Evolutionary conservation across 2,888 invertebrate species (phyloP), one percentile per base, ranked within the genome.

Genomic region (Isoperla grammatica): DNA sequence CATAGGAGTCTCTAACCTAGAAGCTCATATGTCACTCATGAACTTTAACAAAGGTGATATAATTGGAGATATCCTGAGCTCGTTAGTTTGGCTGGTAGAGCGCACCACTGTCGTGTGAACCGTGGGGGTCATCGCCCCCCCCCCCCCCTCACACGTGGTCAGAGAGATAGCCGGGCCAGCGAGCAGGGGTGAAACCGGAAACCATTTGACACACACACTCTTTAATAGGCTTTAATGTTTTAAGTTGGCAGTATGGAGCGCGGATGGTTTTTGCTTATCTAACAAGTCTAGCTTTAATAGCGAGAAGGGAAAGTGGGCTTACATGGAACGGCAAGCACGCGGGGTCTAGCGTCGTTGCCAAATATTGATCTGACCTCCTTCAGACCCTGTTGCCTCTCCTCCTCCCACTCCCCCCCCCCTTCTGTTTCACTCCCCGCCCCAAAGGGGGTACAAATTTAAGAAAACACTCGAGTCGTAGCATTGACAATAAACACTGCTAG

Each of bases 301-400:
- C 15, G 20, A 23, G 22, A 37, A 53, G 35, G 53, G 40, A 37
- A 46, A 22, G 46, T 46, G 46, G 20, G 20, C 11, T 8, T 29
- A 29, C 23, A 35, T 37, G 50, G 48, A 29, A 29, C 29, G 29
- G 5, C 29, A 13, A n/a, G 12, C 19, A 37, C 37, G 37, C 37
- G 37, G 39, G 49, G 37, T 53, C 53, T 37, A 22, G 53, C 35
- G 39, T 37, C 39, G 53, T 53, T 53, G 53, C 58, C 58, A 58
- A 58, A 58, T 58, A 58, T 58, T 58, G 58, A 58, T 58, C 58
- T 58, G 50, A 58, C 58, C 50, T 43, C 39, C 46, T 37, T 46
- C 39, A 43, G 48, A 39, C 53, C 53, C 53, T 53, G 53, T 53
- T 53, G 53, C 53, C 53, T 53, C 37, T 37, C 39, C 49, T 9